Evolutionary conservation across 2,797 vertebrate genomes (phyloP), one percentile per base, ranked within the genome.

Genomic region (Paguma larvata): DNA sequence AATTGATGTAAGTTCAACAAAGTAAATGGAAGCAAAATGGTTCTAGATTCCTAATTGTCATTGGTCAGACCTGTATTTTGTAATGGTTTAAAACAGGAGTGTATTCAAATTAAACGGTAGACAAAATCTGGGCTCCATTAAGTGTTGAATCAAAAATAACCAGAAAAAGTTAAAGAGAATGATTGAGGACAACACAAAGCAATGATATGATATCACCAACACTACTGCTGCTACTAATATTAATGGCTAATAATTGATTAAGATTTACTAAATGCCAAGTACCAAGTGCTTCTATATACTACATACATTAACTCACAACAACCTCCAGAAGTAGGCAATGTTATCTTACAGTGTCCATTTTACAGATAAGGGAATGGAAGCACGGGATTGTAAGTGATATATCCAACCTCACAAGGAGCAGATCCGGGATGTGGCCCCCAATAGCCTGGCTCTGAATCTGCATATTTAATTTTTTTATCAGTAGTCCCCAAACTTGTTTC

Each of bases 1-100:
- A 88, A 91, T 89, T 79, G 95, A 62, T 44, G 34, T 63, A 65
- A 94, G 83, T 92, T 67, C 32, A 79, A 34, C n/a, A 73, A 94
- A 75, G n/a, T 77, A 63, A 88, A 41, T 48, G 18, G 27, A 91
- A 73, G 8, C 70, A 85, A 92, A 89, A 56, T 32, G 18, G 15
- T 16, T 75, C 30, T 56, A 63, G 73, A 84, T 67, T 73, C 68
- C 38, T 72, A 86, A 86, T 51, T 56, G 13, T 32, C 48, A 53
- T 82, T 73, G 27, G 25, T 73, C n/a, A 38, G 53, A 18, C 15
- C 41, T 89, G 23, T 19, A 87, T 83, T 79, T 53, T 86, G n/a
- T 48, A 85, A 89, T 59, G 16, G 18, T 67, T 51, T 85, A 62
- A 0, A 21, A 63, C 15, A 80, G 21, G 16, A 38, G 2, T 46